These are phyloP conservation scores for Pogonocichla stellata DNA, from an alignment of 2,113 vertebrate species.

Conservation along the genomic window DNA sequence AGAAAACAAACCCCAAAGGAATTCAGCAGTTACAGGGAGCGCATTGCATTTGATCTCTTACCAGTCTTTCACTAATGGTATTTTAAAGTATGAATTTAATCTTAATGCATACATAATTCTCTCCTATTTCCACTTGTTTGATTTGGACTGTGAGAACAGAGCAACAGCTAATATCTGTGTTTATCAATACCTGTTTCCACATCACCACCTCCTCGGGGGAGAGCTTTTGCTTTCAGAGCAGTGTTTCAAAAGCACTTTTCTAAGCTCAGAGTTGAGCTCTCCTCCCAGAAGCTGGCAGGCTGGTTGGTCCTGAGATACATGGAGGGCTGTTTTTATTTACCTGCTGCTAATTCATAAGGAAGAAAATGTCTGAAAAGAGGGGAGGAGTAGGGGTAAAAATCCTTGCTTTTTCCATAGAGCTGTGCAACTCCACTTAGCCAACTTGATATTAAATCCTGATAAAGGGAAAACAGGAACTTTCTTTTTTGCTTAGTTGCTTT, in stretches of 20 bases:
- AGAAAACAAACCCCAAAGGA: neutral
- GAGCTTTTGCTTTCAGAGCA: neutral
- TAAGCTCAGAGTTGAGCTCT: neutral
- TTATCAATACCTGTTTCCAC: neutral
- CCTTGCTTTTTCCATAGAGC: neutral
- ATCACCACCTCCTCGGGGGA: neutral
- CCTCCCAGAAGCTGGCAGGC: neutral
- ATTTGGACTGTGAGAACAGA: neutral
- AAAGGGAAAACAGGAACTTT: neutral
- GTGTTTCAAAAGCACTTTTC: neutral
- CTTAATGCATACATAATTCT: neutral
- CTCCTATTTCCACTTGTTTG: constrained; percentile 18
- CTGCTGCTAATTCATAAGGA: neutral
- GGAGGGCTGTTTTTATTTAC: neutral
- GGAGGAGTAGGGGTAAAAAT: neutral
- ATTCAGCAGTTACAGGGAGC: neutral
- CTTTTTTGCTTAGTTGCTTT: neutral
- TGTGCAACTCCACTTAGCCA: neutral
- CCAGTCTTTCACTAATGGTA: neutral
- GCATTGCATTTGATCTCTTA: constrained; percentile 4
- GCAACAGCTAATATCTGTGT: neutral
- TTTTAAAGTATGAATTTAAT: constrained; percentile 27
- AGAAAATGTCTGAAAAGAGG: neutral
- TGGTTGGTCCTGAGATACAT: neutral
- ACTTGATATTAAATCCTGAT: neutral